Evolutionary conservation across 2,113 vertebrate species (phyloP).

Genomic region (Pimephales promelas): DNA sequence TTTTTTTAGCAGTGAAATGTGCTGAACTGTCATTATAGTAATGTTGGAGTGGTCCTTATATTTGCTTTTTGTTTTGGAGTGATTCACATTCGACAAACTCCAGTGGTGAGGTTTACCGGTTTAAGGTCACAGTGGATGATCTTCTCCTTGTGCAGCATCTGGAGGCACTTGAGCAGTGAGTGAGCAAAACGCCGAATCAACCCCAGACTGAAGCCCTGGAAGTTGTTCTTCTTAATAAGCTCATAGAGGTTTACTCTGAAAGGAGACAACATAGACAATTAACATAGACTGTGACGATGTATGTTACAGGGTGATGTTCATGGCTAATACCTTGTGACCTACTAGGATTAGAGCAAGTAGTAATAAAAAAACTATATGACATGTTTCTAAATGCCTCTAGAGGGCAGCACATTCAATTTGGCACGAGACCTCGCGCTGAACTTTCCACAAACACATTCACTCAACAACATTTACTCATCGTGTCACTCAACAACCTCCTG

Average conservation of each 20-base stretch:
- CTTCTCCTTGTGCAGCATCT: conserved; percentile 89
- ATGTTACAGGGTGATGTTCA: conserved; percentile 1
- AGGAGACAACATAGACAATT: not conserved
- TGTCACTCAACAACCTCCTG: conserved; percentile 16
- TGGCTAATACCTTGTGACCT: not conserved
- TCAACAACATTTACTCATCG: too few species aligned
- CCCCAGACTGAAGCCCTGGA: conserved; percentile 89
- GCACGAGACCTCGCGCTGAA: not conserved
- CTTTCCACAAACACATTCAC: not conserved
- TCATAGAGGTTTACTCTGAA: conserved; percentile 90
- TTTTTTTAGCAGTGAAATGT: too few species aligned
- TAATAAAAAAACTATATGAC: not conserved
- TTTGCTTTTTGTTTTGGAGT: not conserved
- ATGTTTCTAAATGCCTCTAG: conserved; percentile 33
- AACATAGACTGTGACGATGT: not conserved
- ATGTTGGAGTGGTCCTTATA: too few species aligned
- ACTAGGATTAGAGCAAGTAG: not conserved
- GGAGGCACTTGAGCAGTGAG: conserved; percentile 87
- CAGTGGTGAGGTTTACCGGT: conserved; percentile 76
- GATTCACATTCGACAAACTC: not conserved
- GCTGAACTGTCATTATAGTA: too few species aligned
- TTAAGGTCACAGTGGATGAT: conserved; percentile 97
- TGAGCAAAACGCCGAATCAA: conserved; percentile 85
- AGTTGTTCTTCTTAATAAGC: conserved; percentile 92
- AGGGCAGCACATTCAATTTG: conserved; percentile 29